Base-by-base conservation (phyloP, 1,140 invertebrate genomes). In the Leucophenga varia region DNA sequence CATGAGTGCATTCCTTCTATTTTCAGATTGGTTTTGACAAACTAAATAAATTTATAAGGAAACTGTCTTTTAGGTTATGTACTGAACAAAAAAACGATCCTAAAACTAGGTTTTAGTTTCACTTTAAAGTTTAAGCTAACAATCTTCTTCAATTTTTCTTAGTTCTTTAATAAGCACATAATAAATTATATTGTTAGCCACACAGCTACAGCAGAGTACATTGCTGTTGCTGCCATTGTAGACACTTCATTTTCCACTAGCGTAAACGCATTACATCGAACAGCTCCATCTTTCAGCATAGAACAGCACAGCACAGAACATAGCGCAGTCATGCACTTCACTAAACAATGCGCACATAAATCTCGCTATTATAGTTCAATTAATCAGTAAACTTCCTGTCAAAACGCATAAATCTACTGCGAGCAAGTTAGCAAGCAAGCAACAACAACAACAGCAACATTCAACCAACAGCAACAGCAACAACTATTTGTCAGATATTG, bases 301-400 rank as follows among this genome's bases (percentile, higher is more conserved):
- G 10, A 34, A 10, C 7, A 34, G 12, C 13, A 34, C 10, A 34
- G 12, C 32, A 34, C 7, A 10, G 10, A 34, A 34, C 12, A n/a
- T 28, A 12, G 16, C 4, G 12, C 32, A n/a, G 32, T 34, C 16
- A n/a, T 34, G 32, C 4, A 14, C 59, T 65, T 64, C 59, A 67
- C 58, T 65, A 65, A 59, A 55, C 63, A 55, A 61, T 34, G 52
- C 59, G 56, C 61, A 65, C 61, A 65, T 65, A 65, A 65, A 65
- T 65, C 61, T 65, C 67, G 61, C 61, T 58, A 67, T 65, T 65
- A 67, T 67, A 65, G 58, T 65, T 65, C 61, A 67, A 65, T 65
- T 65, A 65, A 65, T 65, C 61, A 65, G 56, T 44, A 49, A 59
- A n/a, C 48, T 54, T 65, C 63, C 63, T 67, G 63, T 67, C 61